Conservation (phyloP, 2,888 invertebrate species). For the Amaurobius ferox region DNA sequence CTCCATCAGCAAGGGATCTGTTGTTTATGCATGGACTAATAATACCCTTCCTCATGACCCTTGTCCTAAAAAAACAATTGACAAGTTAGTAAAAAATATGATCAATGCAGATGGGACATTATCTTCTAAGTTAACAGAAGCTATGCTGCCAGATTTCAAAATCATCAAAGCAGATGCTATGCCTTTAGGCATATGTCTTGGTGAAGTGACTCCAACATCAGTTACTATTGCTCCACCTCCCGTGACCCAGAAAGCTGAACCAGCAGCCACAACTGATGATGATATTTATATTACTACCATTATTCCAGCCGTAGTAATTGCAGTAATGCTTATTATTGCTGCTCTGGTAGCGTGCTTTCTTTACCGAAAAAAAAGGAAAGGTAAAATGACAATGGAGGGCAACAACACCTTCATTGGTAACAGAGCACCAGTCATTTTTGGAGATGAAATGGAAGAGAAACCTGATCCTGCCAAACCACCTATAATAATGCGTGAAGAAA, state of each 20-base stretch:
- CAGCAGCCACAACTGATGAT: constrained; percentile 74
- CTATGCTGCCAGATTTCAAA: constrained; percentile 85
- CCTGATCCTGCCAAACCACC: constrained; percentile 89
- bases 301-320: constrained; percentile 89
- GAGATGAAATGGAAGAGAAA: constrained; percentile 94
- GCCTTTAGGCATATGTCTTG: constrained; percentile 81
- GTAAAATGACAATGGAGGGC: constrained; percentile 88
- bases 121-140: constrained; percentile 74
- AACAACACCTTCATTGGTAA: constrained; percentile 80
- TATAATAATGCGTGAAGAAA: constrained; percentile 95
- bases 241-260: constrained; percentile 39
- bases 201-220: constrained; percentile 78
- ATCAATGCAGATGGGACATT: constrained; percentile 81
- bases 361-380: constrained; percentile 86
- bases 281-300: constrained; percentile 85
- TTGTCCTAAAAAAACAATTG: constrained; percentile 68
- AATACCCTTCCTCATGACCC: constrained; percentile 72
- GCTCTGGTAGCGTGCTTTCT: constrained; percentile 91
- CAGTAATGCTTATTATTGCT: constrained; percentile 90
- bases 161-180: constrained; percentile 83
- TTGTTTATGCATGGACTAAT: constrained; percentile 79
- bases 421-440: constrained; percentile 93
- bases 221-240: constrained; percentile 77
- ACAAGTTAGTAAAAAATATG: constrained; percentile 81
- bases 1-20: constrained; percentile 83